Percentiles rank a stretch among this genome's conserved stretches.
Conservation (phyloP, 2,888 invertebrate genomes). For the Heterodera filipjevi region DNA sequence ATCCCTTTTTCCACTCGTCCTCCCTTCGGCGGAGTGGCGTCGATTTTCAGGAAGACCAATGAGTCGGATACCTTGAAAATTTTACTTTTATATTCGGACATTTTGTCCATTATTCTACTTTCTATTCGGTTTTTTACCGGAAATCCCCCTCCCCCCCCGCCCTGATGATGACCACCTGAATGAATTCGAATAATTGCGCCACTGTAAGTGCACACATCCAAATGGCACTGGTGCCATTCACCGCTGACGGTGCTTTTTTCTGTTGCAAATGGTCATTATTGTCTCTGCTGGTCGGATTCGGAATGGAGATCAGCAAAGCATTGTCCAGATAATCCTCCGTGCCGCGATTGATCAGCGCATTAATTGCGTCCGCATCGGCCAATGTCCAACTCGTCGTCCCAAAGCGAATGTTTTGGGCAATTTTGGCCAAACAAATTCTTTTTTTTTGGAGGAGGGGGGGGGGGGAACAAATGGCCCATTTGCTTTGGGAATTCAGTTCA, state of each 20-base stretch:
- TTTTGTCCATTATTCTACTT: too few species aligned
- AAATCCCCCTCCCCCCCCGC: neutral
- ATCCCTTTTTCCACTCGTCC: too few species aligned
- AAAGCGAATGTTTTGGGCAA: conserved; percentile 1
- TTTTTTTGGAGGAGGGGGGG: too few species aligned
- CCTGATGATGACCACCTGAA: neutral
- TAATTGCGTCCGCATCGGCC: conserved; percentile 25
- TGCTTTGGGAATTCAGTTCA: neutral
- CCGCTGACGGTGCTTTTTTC: neutral
- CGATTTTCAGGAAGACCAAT: conserved; percentile 31
- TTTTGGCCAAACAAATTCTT: neutral
- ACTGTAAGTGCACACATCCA: conserved; percentile 44
- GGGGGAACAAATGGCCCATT: neutral
- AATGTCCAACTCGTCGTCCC: neutral
- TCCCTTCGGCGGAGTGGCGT: conserved; percentile 33
- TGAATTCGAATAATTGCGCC: conserved; percentile 40
- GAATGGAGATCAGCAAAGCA: conserved; percentile 38
- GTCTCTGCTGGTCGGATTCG: neutral
- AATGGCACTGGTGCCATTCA: conserved; percentile 18
- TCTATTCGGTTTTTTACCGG: too few species aligned
- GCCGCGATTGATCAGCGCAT: conserved; percentile 28
- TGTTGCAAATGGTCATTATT: neutral
- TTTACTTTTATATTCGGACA: too few species aligned
- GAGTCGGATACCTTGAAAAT: conserved; percentile 38
- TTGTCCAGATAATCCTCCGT: conserved; percentile 26